Base-by-base conservation (phyloP, 2,888 invertebrate genomes). In the Euzetes globulus region DNA sequence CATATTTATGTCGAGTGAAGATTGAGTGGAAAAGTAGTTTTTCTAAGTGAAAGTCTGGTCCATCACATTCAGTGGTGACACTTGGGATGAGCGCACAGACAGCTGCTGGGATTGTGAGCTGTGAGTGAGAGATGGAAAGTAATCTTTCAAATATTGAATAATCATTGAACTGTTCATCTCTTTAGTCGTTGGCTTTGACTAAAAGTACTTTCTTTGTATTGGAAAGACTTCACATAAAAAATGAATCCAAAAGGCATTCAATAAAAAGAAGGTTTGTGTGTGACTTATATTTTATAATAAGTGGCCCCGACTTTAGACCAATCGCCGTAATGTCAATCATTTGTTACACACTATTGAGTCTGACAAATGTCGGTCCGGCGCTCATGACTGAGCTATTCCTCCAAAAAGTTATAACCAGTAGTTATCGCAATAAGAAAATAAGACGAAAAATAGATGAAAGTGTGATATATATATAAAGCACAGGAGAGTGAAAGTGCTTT, bases 271-370 rank as follows among this genome's bases (percentile, higher is more conserved):
- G 6, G 68, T 68, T 68, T 68, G 17, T 45, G 37, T 33, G 37
- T 33, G 37, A 68, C 45, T 22, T 68, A 45, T 68, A 68, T 68
- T 41, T 68, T 68, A 68, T 68, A 68, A 41, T 41, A 68, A 63
- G 63, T 63, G 33, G 63, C 19, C n/a, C 45, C 33, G 22, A 68
- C 68, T 68, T 68, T 9, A 25, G 68, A 41, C 68, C 68, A 68
- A 68, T 45, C 68, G 13, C 13, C n/a, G n/a, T 33, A n/a, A 68
- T 68, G 68, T 68, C 68, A 68, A 68, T 68, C 68, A 68, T 68
- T 68, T 68, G 68, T 68, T 41, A 68, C 68, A 68, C 68, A 68
- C 68, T 45, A 68, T 68, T 68, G 68, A 68, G 37, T 68, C 68
- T 9, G 37, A 68, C 68, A 68, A 68, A 41, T 68, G 68, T 68